Conservation (phyloP, 1,140 invertebrate species). For the Apis florea region DNA sequence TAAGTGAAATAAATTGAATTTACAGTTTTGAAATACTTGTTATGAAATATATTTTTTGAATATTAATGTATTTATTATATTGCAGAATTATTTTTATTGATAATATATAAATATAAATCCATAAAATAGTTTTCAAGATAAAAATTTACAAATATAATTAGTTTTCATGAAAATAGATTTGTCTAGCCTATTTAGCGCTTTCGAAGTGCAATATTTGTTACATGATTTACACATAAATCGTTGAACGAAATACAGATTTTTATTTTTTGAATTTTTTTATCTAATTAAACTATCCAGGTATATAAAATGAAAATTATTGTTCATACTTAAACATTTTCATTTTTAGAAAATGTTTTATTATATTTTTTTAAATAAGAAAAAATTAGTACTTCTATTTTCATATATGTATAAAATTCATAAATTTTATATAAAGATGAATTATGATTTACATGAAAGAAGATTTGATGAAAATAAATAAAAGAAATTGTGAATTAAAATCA, state of each 20-base stretch:
- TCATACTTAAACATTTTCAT: conserved; percentile 13
- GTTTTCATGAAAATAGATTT: too few species aligned
- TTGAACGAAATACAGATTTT: neutral
- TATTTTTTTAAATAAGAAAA: conserved; percentile 16
- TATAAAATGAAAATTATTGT: conserved; percentile 34
- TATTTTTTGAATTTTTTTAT: neutral
- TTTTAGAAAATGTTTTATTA: conserved; percentile 11
- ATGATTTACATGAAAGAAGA: neutral
- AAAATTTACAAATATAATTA: too few species aligned
- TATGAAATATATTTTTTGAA: too few species aligned
- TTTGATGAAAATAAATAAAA: neutral
- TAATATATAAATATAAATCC: too few species aligned
- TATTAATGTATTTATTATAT: too few species aligned
- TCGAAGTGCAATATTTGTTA: too few species aligned
- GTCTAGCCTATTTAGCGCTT: too few species aligned
- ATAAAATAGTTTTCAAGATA: too few species aligned
- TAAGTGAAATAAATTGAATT: too few species aligned
- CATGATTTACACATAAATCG: too few species aligned
- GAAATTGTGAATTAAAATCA: neutral
- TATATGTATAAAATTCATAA: conserved; percentile 30
- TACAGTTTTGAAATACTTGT: too few species aligned
- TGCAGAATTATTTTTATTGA: too few species aligned
- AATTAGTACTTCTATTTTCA: conserved; percentile 11
- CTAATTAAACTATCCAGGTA: neutral
- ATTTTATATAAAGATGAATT: conserved; percentile 25